Conservation (phyloP, 2,888 invertebrate genomes). For the Sarcophaga caerulescens region DNA sequence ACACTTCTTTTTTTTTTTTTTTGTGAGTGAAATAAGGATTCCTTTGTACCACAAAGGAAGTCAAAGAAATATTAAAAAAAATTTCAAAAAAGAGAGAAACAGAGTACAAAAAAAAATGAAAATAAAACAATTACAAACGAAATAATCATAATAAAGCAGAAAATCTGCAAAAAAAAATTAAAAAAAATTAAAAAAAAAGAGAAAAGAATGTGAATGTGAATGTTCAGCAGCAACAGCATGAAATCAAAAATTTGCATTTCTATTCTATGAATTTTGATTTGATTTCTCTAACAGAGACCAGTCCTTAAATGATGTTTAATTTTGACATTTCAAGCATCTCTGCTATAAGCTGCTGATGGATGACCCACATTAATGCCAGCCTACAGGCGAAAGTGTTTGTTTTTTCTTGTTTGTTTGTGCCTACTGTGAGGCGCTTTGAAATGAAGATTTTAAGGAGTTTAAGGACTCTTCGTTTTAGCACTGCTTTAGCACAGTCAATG, state of each 20-base stretch:
- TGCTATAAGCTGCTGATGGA: background rate
- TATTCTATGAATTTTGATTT: background rate
- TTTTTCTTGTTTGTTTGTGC: no score
- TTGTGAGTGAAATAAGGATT: slow-evolving; percentile 22
- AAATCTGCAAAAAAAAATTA: background rate
- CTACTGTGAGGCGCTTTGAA: no score
- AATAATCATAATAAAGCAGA: background rate
- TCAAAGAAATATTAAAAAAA: slow-evolving; percentile 39
- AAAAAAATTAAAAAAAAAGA: slow-evolving; percentile 38
- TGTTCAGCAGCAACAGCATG: slow-evolving; percentile 11
- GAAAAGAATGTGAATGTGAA: slow-evolving; percentile 31
- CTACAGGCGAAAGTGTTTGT: slow-evolving; percentile 4
- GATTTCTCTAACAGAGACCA: background rate
- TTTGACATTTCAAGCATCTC: background rate
- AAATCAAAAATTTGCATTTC: slow-evolving; percentile 26
- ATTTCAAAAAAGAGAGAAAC: slow-evolving; percentile 7
- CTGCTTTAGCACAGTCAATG: no score
- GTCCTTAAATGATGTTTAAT: background rate
- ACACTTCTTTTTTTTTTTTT: background rate
- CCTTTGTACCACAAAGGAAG: slow-evolving; percentile 54
- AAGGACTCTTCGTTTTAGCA: no score
- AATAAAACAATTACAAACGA: slow-evolving; percentile 37
- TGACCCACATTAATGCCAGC: slow-evolving; percentile 47
- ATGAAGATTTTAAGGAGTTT: no score
- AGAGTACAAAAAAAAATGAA: slow-evolving; percentile 11